A percentile compares a stretch with the other conserved stretches of the same genome.
Evolutionary conservation across 2,113 vertebrate species (phyloP).

Genomic region (Pachycephala philippinensis): DNA sequence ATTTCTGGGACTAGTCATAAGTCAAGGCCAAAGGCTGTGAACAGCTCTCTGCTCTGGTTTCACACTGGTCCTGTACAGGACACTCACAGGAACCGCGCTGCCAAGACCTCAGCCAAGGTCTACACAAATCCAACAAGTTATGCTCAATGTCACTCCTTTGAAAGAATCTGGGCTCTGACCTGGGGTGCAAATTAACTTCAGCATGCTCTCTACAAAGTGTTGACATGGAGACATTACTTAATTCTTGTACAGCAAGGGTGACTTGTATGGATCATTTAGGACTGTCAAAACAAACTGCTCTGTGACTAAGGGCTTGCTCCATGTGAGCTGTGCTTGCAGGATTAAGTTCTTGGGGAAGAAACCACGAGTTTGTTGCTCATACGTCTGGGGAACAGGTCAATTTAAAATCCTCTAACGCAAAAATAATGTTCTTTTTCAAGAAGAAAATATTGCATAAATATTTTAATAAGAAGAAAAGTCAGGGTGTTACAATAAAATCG

Average conservation of each 20-base stretch:
- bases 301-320: conserved; percentile 28
- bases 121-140: conserved; percentile 3
- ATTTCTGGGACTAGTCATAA: not conserved
- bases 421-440: not conserved
- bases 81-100: not conserved
- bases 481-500: accelerated
- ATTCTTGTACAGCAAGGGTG: conserved; percentile 36
- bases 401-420: not conserved
- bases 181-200: conserved; percentile 48
- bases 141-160: conserved; percentile 19
- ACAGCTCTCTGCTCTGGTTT: not conserved
- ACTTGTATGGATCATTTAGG: conserved; percentile 50
- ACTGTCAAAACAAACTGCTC: conserved; percentile 40
- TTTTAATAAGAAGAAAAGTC: not conserved
- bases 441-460: not conserved
- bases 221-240: conserved; percentile 53
- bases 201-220: not conserved
- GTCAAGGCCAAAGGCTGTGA: not conserved
- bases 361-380: not conserved
- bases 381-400: not conserved
- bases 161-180: conserved; percentile 52
- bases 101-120: conserved; percentile 36
- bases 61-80: not conserved
- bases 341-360: not conserved
- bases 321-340: not conserved